A percentile compares a stretch with the other conserved stretches of the same genome.
phyloP scores from a whole-genome alignment of 2,797 vertebrate genomes.

The Sphaeramia orbicularis region DNA sequence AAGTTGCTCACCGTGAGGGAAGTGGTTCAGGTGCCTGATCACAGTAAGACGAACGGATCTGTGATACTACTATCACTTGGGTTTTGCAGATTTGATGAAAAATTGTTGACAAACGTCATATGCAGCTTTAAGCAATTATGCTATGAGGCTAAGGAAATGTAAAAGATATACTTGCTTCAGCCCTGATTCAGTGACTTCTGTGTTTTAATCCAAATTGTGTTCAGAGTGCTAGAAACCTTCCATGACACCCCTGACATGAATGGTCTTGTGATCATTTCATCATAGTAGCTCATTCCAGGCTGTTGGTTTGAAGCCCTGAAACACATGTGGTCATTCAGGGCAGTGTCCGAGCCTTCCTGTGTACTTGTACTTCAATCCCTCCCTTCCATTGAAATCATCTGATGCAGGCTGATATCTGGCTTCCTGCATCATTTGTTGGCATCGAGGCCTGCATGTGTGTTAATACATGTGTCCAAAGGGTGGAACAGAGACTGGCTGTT shows the following conservation, averaged over 20 bases:
- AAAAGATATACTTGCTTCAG: too few relatives aligned
- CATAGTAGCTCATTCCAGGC: not conserved
- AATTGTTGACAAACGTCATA: too few relatives aligned
- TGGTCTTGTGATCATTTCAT: not conserved
- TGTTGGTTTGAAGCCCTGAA: slow-evolving; percentile 3
- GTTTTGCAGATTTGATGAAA: too few relatives aligned
- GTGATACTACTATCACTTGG: too few relatives aligned
- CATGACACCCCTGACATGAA: not conserved
- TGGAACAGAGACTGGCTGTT: slow-evolving; percentile 87
- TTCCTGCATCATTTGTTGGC: slow-evolving; percentile 69
- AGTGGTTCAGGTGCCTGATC: too few relatives aligned
- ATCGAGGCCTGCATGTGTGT: slow-evolving; percentile 53
- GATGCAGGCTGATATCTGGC: slow-evolving; percentile 49
- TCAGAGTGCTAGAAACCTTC: too few relatives aligned
- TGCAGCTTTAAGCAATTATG: too few relatives aligned
- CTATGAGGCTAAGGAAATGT: too few relatives aligned
- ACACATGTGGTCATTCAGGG: slow-evolving; percentile 27
- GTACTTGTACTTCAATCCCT: slow-evolving; percentile 38
- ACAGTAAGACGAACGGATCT: too few relatives aligned
- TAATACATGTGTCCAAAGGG: slow-evolving; percentile 71
- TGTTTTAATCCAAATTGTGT: too few relatives aligned
- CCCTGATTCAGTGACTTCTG: too few relatives aligned
- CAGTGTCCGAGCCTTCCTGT: slow-evolving; percentile 30
- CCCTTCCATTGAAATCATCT: slow-evolving; percentile 58
- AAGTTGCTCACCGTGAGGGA: too few relatives aligned